Evolutionary conservation across 92 coral and sea anemone genomes (phyloP), one percentile per base, ranked within the genome.

Genomic region (Epizoanthus rinbou): DNA sequence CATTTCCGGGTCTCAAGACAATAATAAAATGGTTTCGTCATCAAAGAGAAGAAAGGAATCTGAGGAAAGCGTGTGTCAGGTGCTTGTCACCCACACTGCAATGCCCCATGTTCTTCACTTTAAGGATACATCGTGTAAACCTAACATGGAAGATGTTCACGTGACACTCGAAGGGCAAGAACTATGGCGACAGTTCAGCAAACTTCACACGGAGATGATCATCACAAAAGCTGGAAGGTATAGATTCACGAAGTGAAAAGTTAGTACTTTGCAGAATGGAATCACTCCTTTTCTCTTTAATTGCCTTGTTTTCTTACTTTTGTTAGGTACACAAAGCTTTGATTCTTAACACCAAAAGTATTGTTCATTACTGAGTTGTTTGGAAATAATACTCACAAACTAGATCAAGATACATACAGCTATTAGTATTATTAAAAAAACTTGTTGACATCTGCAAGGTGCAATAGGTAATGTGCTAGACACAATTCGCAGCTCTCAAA

Each of bases 151-250:
- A 58, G 92, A 88, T 69, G 88, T 95, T 25, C 86, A 90, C 21
- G 98, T 91, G 7, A 90, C 80, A 22, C 91, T 95, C 17, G 98
- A 95, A 76, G 98, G 98, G 31, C 86, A 88, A 87, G 98, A 93
- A 59, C 83, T 95, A 37, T 95, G 98, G 98, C 94, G 90, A 76
- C 84, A 95, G 56, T 95, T 95, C 74, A 95, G 90, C 79, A 92
- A 94, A 74, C 86, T 95, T 22, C 96, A 95, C n/a, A 95, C 98
- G 54, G 98, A 95, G 85, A 95, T 95, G 98, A 95, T 95, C 79
- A 95, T 95, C 22, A 95, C 98, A n/a, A 95, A 95, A 71, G 95
- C 98, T 16, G 98, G 98, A 74, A 93, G 98, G 98, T 95, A 86
- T 65, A 43, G 7, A 43, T 43, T 5, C 50, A 6, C 4, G 8